These are phyloP conservation scores for Daktulosphaira vitifoliae DNA, from an alignment of 1,140 invertebrate species.

Conservation along the genomic window DNA sequence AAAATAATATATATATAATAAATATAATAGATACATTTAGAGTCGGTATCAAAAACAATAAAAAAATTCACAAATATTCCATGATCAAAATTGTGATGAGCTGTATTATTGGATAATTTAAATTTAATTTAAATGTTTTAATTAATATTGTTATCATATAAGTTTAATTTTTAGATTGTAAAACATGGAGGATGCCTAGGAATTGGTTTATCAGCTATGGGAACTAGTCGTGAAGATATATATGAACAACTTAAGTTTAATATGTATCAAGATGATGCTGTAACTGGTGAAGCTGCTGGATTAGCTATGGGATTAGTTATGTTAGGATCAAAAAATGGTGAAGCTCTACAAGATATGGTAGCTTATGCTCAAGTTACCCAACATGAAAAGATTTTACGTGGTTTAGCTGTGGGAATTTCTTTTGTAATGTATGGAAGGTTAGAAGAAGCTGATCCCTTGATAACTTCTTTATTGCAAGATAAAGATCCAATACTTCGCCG, in stretches of 20 bases:
- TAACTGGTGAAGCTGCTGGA: slow-evolving; percentile 95
- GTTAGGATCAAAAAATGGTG: slow-evolving; percentile 83
- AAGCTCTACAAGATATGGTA: slow-evolving; percentile 92
- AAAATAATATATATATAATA: too few relatives aligned
- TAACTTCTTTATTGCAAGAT: slow-evolving; percentile 73
- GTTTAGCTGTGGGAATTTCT: slow-evolving; percentile 89
- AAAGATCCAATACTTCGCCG: slow-evolving; percentile 80
- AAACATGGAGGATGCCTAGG: slow-evolving; percentile 95
- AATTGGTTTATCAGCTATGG: slow-evolving; percentile 93
- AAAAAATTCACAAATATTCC: too few relatives aligned
- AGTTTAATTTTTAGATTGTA: slow-evolving; percentile 60
- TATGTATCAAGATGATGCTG: slow-evolving; percentile 97
- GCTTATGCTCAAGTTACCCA: slow-evolving; percentile 85
- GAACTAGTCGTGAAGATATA: slow-evolving; percentile 84
- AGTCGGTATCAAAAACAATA: too few relatives aligned
- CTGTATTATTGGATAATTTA: too few relatives aligned
- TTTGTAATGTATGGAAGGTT: slow-evolving; percentile 93
- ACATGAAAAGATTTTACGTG: slow-evolving; percentile 96
- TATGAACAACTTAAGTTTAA: slow-evolving; percentile 96
- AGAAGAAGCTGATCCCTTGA: slow-evolving; percentile 91
- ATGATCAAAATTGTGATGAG: too few relatives aligned
- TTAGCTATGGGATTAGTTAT: slow-evolving; percentile 98
- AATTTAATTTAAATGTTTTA: not conserved
- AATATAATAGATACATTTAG: too few relatives aligned
- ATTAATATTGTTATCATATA: too few relatives aligned